Evolutionary conservation across 2,888 invertebrate genomes (phyloP).

Genomic region (Argyra leucocephala): DNA sequence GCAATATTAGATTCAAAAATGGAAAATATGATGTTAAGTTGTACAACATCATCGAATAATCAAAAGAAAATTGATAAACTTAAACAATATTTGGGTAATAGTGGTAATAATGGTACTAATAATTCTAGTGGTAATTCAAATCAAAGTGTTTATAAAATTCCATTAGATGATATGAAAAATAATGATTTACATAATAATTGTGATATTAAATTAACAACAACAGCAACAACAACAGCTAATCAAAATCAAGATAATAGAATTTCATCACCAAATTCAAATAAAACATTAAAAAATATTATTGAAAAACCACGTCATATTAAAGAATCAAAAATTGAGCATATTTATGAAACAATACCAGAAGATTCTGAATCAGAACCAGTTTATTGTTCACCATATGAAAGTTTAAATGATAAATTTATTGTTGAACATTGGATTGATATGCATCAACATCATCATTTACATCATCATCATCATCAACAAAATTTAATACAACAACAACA

Average conservation of each 20-base stretch:
- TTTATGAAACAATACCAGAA: slow-evolving; percentile 58
- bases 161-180: slow-evolving; percentile 17
- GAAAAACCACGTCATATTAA: background rate
- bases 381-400: slow-evolving; percentile 55
- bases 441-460: slow-evolving; percentile 23
- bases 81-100: background rate
- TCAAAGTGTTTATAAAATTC: slow-evolving; percentile 17
- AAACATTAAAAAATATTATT: background rate
- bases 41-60: slow-evolving; percentile 36
- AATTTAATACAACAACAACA: slow-evolving; percentile 14
- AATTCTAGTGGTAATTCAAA: background rate
- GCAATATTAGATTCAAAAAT: slow-evolving; percentile 50
- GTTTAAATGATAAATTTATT: slow-evolving; percentile 29
- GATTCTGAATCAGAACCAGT: slow-evolving; percentile 52
- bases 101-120: background rate
- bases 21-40: slow-evolving; percentile 46
- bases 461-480: slow-evolving; percentile 18
- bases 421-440: slow-evolving; percentile 39
- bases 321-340: slow-evolving; percentile 47
- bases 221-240: slow-evolving; percentile 7
- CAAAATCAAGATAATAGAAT: slow-evolving; percentile 7
- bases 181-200: slow-evolving; percentile 13
- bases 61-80: slow-evolving; percentile 24
- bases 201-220: slow-evolving; percentile 16
- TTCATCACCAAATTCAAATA: background rate